A percentile compares a stretch with the other conserved stretches of the same genome.
These are phyloP conservation scores for Noctuana brunneofusca DNA, from an alignment of 2,888 invertebrate genomes.

Conservation along the genomic window DNA sequence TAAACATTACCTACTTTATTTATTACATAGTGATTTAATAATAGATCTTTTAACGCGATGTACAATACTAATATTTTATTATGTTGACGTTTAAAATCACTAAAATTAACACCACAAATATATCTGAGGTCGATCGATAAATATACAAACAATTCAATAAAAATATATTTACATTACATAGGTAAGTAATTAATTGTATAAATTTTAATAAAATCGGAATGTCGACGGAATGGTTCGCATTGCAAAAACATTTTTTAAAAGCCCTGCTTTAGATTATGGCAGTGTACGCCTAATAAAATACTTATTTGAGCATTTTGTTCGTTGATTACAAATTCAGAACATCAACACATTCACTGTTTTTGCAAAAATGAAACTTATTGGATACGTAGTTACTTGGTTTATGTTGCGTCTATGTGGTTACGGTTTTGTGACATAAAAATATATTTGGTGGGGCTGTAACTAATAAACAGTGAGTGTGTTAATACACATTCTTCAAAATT, in stretches of 20 bases:
- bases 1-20: constrained; percentile 20
- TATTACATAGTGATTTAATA: constrained; percentile 23
- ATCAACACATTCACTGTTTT: constrained; percentile 83
- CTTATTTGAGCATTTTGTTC: constrained; percentile 78
- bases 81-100: constrained; percentile 30
- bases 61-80: constrained; percentile 19
- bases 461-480: constrained; percentile 81
- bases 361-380: constrained; percentile 15
- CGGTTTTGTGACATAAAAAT: constrained; percentile 54
- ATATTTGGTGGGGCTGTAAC: constrained; percentile 74
- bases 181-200: constrained; percentile 39
- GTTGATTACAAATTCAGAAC: constrained; percentile 65
- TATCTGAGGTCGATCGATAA: constrained; percentile 56
- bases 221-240: constrained; percentile 52
- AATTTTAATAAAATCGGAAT: constrained; percentile 49
- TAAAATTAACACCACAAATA: constrained; percentile 56
- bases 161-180: constrained; percentile 68
- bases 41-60: constrained; percentile 29
- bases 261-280: constrained; percentile 55
- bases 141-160: constrained; percentile 63
- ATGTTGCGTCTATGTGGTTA: constrained; percentile 35
- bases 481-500: constrained; percentile 69
- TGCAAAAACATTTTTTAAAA: constrained; percentile 31
- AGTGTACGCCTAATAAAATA: constrained; percentile 66
- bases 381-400: not conserved